Percentiles rank a stretch among this genome's conserved stretches.
These are phyloP conservation scores for Corythaeola cristata DNA, from an alignment of 2,113 vertebrate genomes.

Conservation along the genomic window DNA sequence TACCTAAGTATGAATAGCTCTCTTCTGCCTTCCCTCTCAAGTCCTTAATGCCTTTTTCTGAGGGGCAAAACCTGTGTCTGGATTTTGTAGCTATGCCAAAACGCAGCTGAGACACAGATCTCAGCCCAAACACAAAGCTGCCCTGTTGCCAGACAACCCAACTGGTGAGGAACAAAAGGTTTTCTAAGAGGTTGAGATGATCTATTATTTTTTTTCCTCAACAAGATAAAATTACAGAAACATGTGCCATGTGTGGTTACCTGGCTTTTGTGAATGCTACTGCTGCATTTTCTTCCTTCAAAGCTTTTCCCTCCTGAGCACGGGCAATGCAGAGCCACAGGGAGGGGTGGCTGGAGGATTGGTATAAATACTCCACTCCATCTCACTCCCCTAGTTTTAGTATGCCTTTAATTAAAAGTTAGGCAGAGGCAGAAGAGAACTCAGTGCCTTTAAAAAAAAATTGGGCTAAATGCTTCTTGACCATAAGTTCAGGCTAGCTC, in stretches of 20 bases:
- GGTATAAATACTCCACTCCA: fast-evolving
- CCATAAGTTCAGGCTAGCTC: not conserved
- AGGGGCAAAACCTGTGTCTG: not conserved
- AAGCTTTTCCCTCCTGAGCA: not conserved
- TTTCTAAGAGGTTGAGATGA: not conserved
- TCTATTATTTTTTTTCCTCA: not conserved
- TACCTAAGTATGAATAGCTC: not conserved
- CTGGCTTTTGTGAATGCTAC: not conserved
- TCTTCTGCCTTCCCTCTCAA: not conserved
- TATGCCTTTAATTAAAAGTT: not conserved
- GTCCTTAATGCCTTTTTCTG: not conserved
- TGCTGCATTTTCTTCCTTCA: not conserved
- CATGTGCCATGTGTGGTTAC: not conserved
- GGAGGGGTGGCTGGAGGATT: not conserved
- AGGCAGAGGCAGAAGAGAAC: not conserved
- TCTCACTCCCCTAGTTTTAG: not conserved
- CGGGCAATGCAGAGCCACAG: not conserved
- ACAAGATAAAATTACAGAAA: not conserved
- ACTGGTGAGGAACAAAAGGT: not conserved
- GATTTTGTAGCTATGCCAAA: not conserved
- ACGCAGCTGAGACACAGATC: not conserved
- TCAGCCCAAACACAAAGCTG: not conserved
- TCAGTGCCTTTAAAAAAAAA: not conserved
- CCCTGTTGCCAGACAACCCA: not conserved
- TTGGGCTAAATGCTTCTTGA: not conserved